Evolutionary conservation across 2,888 invertebrate species (phyloP).

Genomic region (Nymphalis polychloros): DNA sequence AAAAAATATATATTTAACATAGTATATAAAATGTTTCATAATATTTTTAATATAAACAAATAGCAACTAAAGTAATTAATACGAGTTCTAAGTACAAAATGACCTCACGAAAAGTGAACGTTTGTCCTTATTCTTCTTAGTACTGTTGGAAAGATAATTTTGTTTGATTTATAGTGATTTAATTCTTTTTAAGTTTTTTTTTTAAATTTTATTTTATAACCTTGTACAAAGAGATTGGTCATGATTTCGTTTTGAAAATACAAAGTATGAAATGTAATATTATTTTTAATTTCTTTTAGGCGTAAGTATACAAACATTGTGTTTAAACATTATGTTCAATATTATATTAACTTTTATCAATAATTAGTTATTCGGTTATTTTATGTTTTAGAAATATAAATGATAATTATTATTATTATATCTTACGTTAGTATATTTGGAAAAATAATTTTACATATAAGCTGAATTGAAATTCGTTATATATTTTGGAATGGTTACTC

Average conservation of each 20-base stretch:
- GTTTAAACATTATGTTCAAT: too few relatives aligned
- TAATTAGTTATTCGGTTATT: too few relatives aligned
- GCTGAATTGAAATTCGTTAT: too few relatives aligned
- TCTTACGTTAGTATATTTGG: too few relatives aligned
- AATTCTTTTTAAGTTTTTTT: background rate
- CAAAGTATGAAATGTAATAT: background rate
- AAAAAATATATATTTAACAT: background rate
- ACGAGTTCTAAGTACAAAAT: constrained; percentile 25
- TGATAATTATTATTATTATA: too few relatives aligned
- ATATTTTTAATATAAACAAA: background rate
- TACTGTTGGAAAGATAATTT: constrained; percentile 12
- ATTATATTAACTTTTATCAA: too few relatives aligned
- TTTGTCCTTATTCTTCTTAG: constrained; percentile 25
- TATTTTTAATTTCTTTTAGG: background rate
- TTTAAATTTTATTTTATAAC: background rate
- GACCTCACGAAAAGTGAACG: constrained; percentile 35
- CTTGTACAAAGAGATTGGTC: background rate
- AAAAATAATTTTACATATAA: too few relatives aligned
- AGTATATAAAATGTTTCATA: background rate
- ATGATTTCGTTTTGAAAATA: background rate
- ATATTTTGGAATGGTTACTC: too few relatives aligned
- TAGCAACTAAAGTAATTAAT: background rate
- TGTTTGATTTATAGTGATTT: constrained; percentile 13
- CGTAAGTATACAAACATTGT: too few relatives aligned
- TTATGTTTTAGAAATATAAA: too few relatives aligned